Evolutionary conservation across 1,140 invertebrate species (phyloP).

Genomic region (Oppia nitens): DNA sequence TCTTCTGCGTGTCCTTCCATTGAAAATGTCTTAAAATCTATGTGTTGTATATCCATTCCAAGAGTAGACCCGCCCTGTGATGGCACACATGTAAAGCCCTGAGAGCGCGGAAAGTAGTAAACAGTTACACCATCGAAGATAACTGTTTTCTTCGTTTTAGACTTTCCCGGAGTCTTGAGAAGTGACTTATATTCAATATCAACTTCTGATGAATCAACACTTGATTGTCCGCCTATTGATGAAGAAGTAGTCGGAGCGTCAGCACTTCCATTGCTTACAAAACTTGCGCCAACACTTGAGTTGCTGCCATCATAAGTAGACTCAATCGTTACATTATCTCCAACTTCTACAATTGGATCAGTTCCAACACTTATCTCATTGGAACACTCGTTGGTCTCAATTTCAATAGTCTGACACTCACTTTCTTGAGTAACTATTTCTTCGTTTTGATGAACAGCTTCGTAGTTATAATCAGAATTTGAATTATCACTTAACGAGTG

Average conservation of each 20-base stretch:
- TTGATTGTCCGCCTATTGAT: background rate
- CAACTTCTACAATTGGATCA: background rate
- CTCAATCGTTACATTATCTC: background rate
- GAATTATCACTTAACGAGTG: background rate
- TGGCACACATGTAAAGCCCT: slow-evolving; percentile 95
- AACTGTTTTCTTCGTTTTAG: slow-evolving; percentile 34
- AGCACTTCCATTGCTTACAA: slow-evolving; percentile 8
- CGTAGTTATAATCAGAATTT: background rate
- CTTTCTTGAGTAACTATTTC: background rate
- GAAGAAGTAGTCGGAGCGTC: slow-evolving; percentile 14
- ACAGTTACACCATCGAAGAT: slow-evolving; percentile 83
- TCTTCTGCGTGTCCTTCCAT: slow-evolving; percentile 67
- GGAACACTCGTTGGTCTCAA: background rate
- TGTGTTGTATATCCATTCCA: slow-evolving; percentile 75
- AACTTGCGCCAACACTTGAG: background rate
- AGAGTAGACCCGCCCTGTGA: slow-evolving; percentile 83
- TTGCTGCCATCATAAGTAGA: background rate
- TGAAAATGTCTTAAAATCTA: slow-evolving; percentile 53
- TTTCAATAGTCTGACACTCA: background rate
- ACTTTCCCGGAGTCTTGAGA: slow-evolving; percentile 5
- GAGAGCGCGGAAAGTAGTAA: slow-evolving; percentile 81
- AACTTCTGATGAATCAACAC: slow-evolving; percentile 12
- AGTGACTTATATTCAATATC: slow-evolving; percentile 3
- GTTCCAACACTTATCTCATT: background rate
- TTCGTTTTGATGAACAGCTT: background rate